Evolutionary conservation across 2,797 vertebrate species (phyloP).

Genomic region (Lagorchestes hirsutus): DNA sequence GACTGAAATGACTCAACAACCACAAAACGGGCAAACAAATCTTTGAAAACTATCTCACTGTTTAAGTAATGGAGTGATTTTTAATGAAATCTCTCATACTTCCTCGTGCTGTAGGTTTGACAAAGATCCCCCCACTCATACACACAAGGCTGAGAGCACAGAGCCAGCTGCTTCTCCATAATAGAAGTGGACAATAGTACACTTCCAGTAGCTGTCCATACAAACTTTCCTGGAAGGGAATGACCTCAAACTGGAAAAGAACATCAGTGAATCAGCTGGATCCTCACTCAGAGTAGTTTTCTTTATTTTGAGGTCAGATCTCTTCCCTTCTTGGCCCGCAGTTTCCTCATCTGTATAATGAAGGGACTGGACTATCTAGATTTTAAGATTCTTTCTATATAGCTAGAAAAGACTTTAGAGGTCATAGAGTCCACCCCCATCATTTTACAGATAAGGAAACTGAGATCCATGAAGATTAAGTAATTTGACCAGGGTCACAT

Average conservation of each 20-base stretch:
- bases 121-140: not conserved
- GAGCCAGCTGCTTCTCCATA: not conserved
- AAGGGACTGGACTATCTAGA: not conserved
- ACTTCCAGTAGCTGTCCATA: not conserved
- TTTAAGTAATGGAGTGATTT: not conserved
- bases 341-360: not conserved
- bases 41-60: not conserved
- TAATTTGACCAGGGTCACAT: not conserved
- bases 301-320: not conserved
- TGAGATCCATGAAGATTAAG: not conserved
- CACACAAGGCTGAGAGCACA: not conserved
- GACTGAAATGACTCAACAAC: not conserved
- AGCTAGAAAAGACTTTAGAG: not conserved
- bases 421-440: not conserved
- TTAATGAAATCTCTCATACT: not conserved
- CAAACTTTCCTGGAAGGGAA: not conserved
- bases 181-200: not conserved
- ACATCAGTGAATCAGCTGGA: not conserved
- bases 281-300: not conserved
- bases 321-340: not conserved
- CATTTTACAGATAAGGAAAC: not conserved
- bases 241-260: not conserved
- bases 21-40: not conserved
- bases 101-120: not conserved
- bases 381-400: not conserved